Evolutionary conservation across 2,797 vertebrate genomes (phyloP).

Genomic region (Microcaecilia unicolor): DNA sequence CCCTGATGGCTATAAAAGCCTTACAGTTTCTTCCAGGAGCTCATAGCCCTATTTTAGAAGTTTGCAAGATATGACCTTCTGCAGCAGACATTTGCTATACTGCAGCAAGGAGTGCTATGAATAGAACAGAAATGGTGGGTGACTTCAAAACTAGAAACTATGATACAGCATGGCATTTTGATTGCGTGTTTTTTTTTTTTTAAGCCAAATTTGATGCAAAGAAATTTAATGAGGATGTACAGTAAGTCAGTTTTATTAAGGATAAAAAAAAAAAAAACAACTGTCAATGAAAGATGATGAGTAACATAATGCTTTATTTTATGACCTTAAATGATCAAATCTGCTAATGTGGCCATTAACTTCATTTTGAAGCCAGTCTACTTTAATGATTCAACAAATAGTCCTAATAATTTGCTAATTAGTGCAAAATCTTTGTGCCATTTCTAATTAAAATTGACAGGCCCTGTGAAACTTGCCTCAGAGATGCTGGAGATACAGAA

Average conservation of each 20-base stretch:
- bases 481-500: too few relatives aligned
- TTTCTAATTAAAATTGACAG: slow-evolving; percentile 39
- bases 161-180: slow-evolving; percentile 8
- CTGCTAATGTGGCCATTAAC: slow-evolving; percentile 24
- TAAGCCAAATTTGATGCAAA: slow-evolving; percentile 6
- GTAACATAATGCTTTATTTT: slow-evolving; percentile 32
- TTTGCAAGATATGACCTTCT: background rate
- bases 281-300: slow-evolving; percentile 4
- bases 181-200: too few relatives aligned
- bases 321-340: slow-evolving; percentile 24
- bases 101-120: background rate
- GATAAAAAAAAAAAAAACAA: background rate
- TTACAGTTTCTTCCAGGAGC: background rate
- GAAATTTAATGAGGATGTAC: slow-evolving; percentile 5
- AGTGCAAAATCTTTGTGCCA: slow-evolving; percentile 27
- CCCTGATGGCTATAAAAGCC: background rate
- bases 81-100: background rate
- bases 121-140: slow-evolving; percentile 8
- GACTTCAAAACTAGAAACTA: slow-evolving; percentile 15
- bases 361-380: slow-evolving; percentile 25
- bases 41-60: background rate
- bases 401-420: slow-evolving; percentile 24
- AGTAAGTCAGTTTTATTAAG: background rate
- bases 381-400: slow-evolving; percentile 37
- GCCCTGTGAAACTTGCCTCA: slow-evolving; percentile 27